Conservation (phyloP, 2,888 invertebrate genomes). For the Mimachlamys varia region DNA sequence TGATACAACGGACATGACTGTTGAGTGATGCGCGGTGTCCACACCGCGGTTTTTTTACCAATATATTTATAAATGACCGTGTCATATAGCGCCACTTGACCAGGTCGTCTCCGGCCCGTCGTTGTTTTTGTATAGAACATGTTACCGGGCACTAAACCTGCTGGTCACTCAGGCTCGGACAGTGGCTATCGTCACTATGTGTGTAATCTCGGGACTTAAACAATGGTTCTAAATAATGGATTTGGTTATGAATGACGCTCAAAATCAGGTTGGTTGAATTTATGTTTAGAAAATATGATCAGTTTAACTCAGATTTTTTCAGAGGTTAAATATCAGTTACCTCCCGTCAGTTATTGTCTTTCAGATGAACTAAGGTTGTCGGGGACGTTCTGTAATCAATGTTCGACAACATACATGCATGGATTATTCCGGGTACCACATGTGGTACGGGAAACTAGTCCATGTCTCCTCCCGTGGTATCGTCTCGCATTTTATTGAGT, state of each 20-base stretch:
- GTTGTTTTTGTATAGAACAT: neutral
- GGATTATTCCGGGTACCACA: too few relatives aligned
- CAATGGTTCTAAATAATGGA: neutral
- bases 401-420: too few relatives aligned
- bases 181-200: neutral
- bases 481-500: too few relatives aligned
- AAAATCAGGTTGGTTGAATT: neutral
- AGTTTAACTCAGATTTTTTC: too few relatives aligned
- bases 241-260: neutral
- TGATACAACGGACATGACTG: neutral
- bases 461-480: too few relatives aligned
- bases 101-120: neutral
- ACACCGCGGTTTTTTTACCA: neutral
- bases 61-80: slow-evolving; percentile 32
- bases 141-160: neutral
- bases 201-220: neutral
- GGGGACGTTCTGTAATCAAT: too few relatives aligned
- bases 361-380: too few relatives aligned
- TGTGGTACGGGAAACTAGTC: too few relatives aligned
- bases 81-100: slow-evolving; percentile 29
- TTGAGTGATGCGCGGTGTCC: neutral
- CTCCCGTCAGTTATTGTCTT: too few relatives aligned
- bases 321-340: too few relatives aligned
- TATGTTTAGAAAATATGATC: neutral
- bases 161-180: neutral